Percentiles rank a stretch among this genome's conserved stretches.
phyloP scores from a whole-genome alignment of 2,888 invertebrate genomes.

The Sminthurides aquaticus region DNA sequence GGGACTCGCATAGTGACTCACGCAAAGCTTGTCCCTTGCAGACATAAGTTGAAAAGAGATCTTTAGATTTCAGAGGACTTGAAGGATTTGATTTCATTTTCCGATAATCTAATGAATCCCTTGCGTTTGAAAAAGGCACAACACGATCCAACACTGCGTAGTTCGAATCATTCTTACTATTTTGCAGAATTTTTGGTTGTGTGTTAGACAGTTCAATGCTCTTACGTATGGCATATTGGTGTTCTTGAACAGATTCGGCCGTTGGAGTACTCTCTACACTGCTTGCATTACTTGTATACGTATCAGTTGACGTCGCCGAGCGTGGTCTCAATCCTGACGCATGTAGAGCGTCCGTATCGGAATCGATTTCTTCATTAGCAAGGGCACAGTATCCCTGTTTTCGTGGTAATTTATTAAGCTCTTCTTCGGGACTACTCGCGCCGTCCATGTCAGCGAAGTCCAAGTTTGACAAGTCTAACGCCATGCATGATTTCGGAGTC shows the following conservation, averaged over 20 bases:
- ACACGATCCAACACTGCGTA: constrained; percentile 52
- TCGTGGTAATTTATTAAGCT: constrained; percentile 20
- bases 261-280: constrained; percentile 32
- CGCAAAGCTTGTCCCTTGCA: constrained; percentile 2
- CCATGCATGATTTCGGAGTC: constrained; percentile 9
- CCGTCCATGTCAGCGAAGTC: constrained; percentile 80
- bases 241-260: constrained; percentile 21
- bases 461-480: constrained; percentile 64
- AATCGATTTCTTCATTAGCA: constrained; percentile 44
- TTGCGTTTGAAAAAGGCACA: constrained; percentile 62
- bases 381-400: constrained; percentile 35
- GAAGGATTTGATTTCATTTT: constrained; percentile 32
- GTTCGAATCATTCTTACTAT: not conserved
- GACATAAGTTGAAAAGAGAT: constrained; percentile 36
- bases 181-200: not conserved
- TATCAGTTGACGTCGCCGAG: not conserved
- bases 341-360: constrained; percentile 9
- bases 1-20: not conserved
- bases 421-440: constrained; percentile 39
- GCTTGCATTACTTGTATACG: constrained; percentile 12
- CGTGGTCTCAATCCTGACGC: not conserved
- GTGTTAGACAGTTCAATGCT: no score
- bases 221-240: no score
- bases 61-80: constrained; percentile 34
- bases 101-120: constrained; percentile 57